These are phyloP conservation scores for Plagodis pulveraria DNA, from an alignment of 2,888 invertebrate species.

Conservation along the genomic window DNA sequence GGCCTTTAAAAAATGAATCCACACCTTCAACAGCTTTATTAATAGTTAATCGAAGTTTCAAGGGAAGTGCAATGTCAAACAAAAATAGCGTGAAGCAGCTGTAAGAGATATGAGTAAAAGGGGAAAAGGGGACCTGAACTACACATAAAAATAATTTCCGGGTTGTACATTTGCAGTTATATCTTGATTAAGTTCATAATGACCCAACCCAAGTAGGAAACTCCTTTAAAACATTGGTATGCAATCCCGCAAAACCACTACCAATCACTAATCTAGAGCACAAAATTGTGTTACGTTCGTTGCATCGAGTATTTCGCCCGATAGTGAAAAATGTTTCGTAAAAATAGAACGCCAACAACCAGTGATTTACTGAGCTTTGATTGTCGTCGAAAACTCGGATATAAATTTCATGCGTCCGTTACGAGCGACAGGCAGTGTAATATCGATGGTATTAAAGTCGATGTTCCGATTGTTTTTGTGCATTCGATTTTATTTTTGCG, in stretches of 20 bases:
- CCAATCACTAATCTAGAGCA: conserved; percentile 12
- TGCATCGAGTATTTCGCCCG: conserved; percentile 20
- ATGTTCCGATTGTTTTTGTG: conserved; percentile 17
- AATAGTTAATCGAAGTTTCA: too few species aligned
- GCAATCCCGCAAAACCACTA: background rate
- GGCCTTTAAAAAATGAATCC: too few species aligned
- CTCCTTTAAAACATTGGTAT: too few species aligned
- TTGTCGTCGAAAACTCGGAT: conserved; percentile 55
- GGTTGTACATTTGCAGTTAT: too few species aligned
- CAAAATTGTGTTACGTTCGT: conserved; percentile 13
- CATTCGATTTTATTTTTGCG: conserved; percentile 11
- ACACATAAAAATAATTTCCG: too few species aligned
- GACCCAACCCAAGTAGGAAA: too few species aligned
- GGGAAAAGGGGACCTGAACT: too few species aligned
- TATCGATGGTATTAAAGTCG: conserved; percentile 14
- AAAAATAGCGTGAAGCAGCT: too few species aligned
- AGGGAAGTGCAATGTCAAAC: too few species aligned
- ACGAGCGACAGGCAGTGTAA: conserved; percentile 39
- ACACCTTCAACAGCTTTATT: too few species aligned
- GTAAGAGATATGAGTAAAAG: too few species aligned
- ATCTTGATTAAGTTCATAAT: too few species aligned
- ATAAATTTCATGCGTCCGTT: conserved; percentile 45
- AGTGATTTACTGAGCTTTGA: conserved; percentile 58
- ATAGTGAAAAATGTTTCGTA: conserved; percentile 29
- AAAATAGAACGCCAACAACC: conserved; percentile 28